Evolutionary conservation across 64 coral and sea anemone genomes (phyloP).

Genomic region (Anthopleura sola): DNA sequence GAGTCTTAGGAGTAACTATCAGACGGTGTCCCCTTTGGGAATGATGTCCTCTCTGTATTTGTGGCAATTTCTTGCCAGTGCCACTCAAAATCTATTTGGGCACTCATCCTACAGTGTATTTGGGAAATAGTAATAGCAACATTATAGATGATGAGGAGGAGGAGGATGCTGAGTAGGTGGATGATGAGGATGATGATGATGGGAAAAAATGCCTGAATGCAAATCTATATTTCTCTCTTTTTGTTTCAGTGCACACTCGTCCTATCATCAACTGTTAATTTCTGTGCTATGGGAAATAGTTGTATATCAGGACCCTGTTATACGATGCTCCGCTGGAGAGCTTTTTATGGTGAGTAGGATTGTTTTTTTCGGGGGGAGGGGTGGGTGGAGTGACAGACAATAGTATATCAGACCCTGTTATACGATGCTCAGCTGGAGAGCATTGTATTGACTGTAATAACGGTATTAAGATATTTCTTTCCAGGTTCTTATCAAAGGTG

Average conservation of each 20-base stretch:
- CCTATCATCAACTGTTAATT: conserved; percentile 82
- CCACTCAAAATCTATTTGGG: no score
- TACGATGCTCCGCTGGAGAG: conserved; percentile 76
- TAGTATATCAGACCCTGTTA: conserved; percentile 19
- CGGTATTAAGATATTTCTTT: neutral
- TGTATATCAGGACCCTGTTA: conserved; percentile 55
- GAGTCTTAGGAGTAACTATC: no score
- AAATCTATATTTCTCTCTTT: neutral
- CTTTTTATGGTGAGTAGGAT: conserved; percentile 70
- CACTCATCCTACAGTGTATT: no score
- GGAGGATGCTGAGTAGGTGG: no score
- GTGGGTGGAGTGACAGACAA: no score
- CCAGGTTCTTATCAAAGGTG: conserved; percentile 79
- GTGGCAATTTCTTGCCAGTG: no score
- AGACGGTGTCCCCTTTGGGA: no score
- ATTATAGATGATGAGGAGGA: no score
- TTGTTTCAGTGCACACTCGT: conserved; percentile 52
- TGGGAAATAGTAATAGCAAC: no score
- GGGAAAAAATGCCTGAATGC: no score
- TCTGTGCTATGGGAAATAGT: conserved; percentile 92
- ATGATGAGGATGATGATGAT: no score
- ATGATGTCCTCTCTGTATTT: no score
- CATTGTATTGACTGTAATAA: neutral
- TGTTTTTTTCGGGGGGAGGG: neutral
- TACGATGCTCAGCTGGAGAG: conserved; percentile 71